phyloP scores from a whole-genome alignment of 2,797 vertebrate species.

The Hephaestus fuliginosus region DNA sequence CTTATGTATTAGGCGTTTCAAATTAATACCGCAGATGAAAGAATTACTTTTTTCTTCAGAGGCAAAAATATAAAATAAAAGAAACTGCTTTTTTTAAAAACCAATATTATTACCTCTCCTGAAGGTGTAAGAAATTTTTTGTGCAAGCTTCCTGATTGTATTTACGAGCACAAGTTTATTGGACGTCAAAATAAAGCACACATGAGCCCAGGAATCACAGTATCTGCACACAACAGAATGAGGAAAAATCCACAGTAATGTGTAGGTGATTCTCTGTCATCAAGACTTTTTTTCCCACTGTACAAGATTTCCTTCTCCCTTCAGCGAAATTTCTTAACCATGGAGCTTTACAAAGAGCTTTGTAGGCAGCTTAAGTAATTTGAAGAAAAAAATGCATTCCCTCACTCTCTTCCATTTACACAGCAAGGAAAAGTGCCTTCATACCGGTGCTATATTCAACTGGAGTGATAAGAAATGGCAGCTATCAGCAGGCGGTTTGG shows the following conservation, averaged over 20 bases:
- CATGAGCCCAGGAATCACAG: constrained; percentile 8
- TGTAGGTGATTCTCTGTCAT: constrained; percentile 31
- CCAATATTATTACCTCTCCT: constrained; percentile 26
- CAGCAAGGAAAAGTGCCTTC: constrained; percentile 70
- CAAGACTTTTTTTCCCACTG: constrained; percentile 15
- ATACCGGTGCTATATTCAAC: constrained; percentile 66
- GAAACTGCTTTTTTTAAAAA: background rate
- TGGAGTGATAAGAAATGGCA: constrained; percentile 79
- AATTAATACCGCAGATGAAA: constrained; percentile 57
- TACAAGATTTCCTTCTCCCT: constrained; percentile 16
- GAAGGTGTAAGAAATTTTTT: constrained; percentile 24
- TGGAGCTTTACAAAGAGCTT: constrained; percentile 49
- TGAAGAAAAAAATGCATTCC: constrained; percentile 57
- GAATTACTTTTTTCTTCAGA: constrained; percentile 37
- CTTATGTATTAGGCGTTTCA: constrained; percentile 55
- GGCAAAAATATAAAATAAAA: constrained; percentile 28
- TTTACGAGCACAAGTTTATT: constrained; percentile 5
- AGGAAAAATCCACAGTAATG: constrained; percentile 21
- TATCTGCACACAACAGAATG: constrained; percentile 20
- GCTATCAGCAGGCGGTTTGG: constrained; percentile 76
- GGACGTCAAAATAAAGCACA: constrained; percentile 9
- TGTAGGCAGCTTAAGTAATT: constrained; percentile 68
- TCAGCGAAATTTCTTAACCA: constrained; percentile 43
- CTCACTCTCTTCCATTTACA: constrained; percentile 64
- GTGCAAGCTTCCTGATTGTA: constrained; percentile 6